Evolutionary conservation across 37 sponge, comb jelly and placozoan species (phyloP).

Genomic region (Lycopodina hypogea): DNA sequence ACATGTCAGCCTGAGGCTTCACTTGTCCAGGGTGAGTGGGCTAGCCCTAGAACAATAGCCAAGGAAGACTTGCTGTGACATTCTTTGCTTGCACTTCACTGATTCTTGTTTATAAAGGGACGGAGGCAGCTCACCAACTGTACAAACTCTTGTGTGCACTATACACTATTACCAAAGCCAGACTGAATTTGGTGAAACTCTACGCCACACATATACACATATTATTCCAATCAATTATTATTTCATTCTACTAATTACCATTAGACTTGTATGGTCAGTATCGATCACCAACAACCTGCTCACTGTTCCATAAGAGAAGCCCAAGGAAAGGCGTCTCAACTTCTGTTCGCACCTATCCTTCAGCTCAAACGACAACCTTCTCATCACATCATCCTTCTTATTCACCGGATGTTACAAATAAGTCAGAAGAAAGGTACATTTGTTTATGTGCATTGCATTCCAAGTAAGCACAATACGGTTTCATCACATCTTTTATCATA

Average conservation of each 20-base stretch:
- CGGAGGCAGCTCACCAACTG: neutral
- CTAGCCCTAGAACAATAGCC: constrained; percentile 5
- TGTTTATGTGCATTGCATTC: too few species aligned
- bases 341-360: too few species aligned
- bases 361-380: too few species aligned
- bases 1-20: constrained; percentile 7
- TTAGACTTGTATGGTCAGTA: neutral
- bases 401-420: too few species aligned
- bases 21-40: neutral
- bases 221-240: constrained; percentile 9
- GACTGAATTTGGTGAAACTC: neutral
- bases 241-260: constrained; percentile 6
- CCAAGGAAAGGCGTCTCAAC: too few species aligned
- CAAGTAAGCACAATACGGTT: too few species aligned
- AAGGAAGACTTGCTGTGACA: neutral
- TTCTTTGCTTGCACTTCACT: constrained; percentile 2
- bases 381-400: too few species aligned
- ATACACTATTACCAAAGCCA: neutral
- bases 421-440: too few species aligned
- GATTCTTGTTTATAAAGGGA: neutral
- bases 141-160: too few species aligned
- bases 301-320: neutral
- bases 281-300: constrained; percentile 19
- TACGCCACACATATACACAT: neutral
- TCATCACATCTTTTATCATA: too few species aligned